Conservation (phyloP, 1,140 invertebrate genomes). For the Colletes latitarsis region DNA sequence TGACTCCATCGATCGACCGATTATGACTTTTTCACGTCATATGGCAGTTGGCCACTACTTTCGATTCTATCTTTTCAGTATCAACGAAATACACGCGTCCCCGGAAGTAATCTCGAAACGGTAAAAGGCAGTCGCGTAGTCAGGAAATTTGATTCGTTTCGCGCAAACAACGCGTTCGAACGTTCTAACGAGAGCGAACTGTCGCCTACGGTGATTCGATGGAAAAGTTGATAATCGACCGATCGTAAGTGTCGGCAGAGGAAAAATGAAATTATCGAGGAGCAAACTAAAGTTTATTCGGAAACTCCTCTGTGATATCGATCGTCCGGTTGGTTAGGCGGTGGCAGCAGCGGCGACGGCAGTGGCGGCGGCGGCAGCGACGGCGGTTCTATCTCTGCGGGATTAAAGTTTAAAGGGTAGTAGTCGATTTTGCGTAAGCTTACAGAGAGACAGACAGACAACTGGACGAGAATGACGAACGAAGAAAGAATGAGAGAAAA, state of each 20-base stretch:
- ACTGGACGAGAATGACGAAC: background rate
- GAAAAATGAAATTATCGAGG: conserved; percentile 27
- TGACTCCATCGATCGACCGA: too few species aligned
- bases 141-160: too few species aligned
- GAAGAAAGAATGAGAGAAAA: background rate
- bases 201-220: background rate
- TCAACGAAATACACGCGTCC: too few species aligned
- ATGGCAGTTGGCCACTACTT: too few species aligned
- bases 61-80: too few species aligned
- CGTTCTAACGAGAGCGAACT: too few species aligned
- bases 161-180: too few species aligned
- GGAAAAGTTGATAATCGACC: background rate
- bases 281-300: conserved; percentile 21
- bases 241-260: conserved; percentile 2
- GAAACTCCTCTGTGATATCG: conserved; percentile 37
- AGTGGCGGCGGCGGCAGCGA: background rate
- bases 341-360: background rate
- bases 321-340: conserved; percentile 29
- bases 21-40: too few species aligned
- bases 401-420: conserved; percentile 43
- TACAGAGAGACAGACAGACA: conserved; percentile 29
- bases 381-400: conserved; percentile 28
- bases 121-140: too few species aligned
- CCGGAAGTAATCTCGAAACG: too few species aligned
- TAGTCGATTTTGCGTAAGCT: conserved; percentile 40